Base-by-base conservation (phyloP, 2,888 invertebrate genomes). In the Melanostoma mellinum region DNA sequence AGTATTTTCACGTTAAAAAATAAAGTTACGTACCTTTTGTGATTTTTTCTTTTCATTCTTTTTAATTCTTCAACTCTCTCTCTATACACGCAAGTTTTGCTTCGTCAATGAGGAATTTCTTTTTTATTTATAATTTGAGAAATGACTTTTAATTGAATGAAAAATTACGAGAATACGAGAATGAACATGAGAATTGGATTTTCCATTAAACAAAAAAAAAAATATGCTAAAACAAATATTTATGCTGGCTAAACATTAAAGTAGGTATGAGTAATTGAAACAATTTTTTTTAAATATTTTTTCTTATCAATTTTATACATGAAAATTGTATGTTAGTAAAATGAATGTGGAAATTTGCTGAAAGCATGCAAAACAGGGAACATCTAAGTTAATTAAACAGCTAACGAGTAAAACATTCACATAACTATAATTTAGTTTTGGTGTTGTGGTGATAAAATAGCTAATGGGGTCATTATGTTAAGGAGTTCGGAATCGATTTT, bases 131-230 rank as follows among this genome's bases (percentile, higher is more conserved):
- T 38, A 4, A 61, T 68, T 46, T 69, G 76, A 76, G 40, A 63
- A 20, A 20, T 63, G 50, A 50, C 63, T 50, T 63, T 63, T 38
- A 50, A 38, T 38, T n/a, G 30, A 50, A 63, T 63, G 63, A 63
- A 63, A 63, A 30, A 65, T 60, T 72, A 82, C 73, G 75, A 20
- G 20, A 65, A 58, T 71, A 78, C 68, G 52, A 78, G 68, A 78
- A 82, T 82, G 82, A 73, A 82, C 68, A 82, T 82, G 82, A 82
- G 82, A 82, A 82, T 78, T 82, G 81, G 72, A 82, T 30, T 40
- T 20, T 20, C 30, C 30, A 63, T 48, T 52, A n/a, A 38, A 33
- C 32, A 42, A 60, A n/a, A 60, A 58, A n/a, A 46, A 48, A 61
- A 9, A 30, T 5, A 20, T 38, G 30, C 10, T 46, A 40, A 69